Conservation (phyloP, 2,113 vertebrate species). For the Periophthalmus modestus region DNA sequence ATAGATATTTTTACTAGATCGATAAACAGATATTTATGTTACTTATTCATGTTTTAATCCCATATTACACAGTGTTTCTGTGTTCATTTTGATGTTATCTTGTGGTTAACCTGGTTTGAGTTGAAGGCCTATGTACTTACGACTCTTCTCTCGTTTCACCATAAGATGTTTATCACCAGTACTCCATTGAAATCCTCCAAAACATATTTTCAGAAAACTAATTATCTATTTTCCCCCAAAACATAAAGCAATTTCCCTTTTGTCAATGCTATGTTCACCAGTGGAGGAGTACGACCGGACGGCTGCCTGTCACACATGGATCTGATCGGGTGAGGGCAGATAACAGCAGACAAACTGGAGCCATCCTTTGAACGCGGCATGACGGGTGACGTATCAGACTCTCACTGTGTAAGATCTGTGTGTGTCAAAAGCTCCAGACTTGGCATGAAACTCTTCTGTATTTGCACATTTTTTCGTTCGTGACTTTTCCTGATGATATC, state of each 20-base stretch:
- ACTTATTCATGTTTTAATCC: too few species aligned
- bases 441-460: conserved; percentile 35
- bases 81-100: neutral
- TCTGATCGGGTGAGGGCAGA: conserved; percentile 65
- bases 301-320: conserved; percentile 59
- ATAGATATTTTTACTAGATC: too few species aligned
- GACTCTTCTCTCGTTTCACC: neutral
- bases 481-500: neutral
- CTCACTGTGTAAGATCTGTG: conserved; percentile 51
- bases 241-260: conserved; percentile 12
- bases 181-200: neutral
- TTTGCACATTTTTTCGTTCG: conserved; percentile 18
- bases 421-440: conserved; percentile 21
- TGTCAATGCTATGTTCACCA: neutral
- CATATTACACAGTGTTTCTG: neutral
- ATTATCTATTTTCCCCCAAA: conserved; percentile 14
- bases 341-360: conserved; percentile 72
- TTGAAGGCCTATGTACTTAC: neutral
- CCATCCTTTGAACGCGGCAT: conserved; percentile 71
- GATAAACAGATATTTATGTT: too few species aligned
- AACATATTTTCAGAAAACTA: neutral
- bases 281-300: conserved; percentile 29
- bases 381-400: conserved; percentile 68
- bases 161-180: neutral
- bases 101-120: neutral